Base-by-base conservation (phyloP, 2,888 invertebrate species). In the Lysandra coridon region DNA sequence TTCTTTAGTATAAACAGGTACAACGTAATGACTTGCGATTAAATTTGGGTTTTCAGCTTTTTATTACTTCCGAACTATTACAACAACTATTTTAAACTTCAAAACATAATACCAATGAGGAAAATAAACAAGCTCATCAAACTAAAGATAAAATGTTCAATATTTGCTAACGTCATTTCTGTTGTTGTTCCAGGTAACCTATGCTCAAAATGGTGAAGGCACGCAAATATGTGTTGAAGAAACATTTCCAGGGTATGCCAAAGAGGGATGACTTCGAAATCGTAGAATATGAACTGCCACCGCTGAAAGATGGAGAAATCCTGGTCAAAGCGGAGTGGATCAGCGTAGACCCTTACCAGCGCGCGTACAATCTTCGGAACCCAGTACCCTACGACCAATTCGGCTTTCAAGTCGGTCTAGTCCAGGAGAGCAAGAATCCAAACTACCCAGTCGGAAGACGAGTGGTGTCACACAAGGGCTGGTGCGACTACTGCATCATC, bases 381-480 rank as follows among this genome's bases (percentile, higher is more conserved):
- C 76, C 81, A 0, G 74, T 82, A 0, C 87, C 87, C 0, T 87
- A 86, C 78, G 87, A 87, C 75, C 87, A 87, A 69, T 85, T 84
- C 57, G 82, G 85, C 0, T 84, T 82, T 14, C 87, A 87, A 85
- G 87, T 90, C 4, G 90, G 85, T 17, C 64, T 84, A 85, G 95
- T 97, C 4, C 86, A 95, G 79, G 95, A 96, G 82, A 96, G 96
- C 69, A 96, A 95, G 83, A 92, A 96, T 87, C 83, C 92, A 0
- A 88, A 95, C 4, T 97, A 90, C 86, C 96, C 96, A 6, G 95
- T 95, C 14, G 97, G 96, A 1, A 92, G 92, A 78, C 89, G 93
- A 85, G 92, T 97, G 1, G 91, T 96, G 0, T 95, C 95, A 1
- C 89, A 95, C 83, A 92, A 95, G 80, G 97, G 97, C n/a, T 97